Base-by-base conservation (phyloP, 2,797 vertebrate genomes). In the Labroides dimidiatus region DNA sequence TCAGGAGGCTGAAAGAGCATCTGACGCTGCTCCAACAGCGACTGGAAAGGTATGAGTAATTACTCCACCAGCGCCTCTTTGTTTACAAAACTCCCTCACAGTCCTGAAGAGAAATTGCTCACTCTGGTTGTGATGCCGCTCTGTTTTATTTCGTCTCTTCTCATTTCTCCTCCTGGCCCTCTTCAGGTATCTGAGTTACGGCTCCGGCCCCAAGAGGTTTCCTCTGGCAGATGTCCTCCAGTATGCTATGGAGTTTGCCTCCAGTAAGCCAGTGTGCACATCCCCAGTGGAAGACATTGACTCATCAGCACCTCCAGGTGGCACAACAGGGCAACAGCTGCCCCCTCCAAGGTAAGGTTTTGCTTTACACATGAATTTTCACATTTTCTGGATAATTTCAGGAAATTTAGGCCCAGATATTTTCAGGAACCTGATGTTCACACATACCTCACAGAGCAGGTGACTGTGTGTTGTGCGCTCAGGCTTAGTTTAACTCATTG, bases 221-320 rank as follows among this genome's bases (percentile, higher is more conserved):
- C 98, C 98, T 77, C 92, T 99, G 92, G 97, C 97, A 76, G 98
- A 99, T 92, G 97, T 99, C 88, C 96, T 99, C 63, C 97, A 99
- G 89, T 99, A 99, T 0, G 97, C 98, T 17, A 93, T 99, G 95
- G 97, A 99, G 91, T 99, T 99, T 9, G 97, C 98, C 43, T 99
- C 97, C 59, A 99, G 98, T 91, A 98, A 99, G 86, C 97, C 97
- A 0, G 96, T 97, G 68, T 99, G 97, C 86, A 96, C 95, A 0
- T 99, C 97, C 64, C 98, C 97, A 0, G 93, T 99, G 48, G 97
- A 98, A 45, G 97, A 97, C 87, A 94, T 98, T 27, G 96, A 96
- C 85, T 93, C 95, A 59, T 94, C 94, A 79, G 94, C 95, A 19
- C 95, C 96, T 20, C 88, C 95, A 45, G 94, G 94, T 66, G 91